Conservation (phyloP, 2,888 invertebrate species). For the Koerneria pararmatus region DNA sequence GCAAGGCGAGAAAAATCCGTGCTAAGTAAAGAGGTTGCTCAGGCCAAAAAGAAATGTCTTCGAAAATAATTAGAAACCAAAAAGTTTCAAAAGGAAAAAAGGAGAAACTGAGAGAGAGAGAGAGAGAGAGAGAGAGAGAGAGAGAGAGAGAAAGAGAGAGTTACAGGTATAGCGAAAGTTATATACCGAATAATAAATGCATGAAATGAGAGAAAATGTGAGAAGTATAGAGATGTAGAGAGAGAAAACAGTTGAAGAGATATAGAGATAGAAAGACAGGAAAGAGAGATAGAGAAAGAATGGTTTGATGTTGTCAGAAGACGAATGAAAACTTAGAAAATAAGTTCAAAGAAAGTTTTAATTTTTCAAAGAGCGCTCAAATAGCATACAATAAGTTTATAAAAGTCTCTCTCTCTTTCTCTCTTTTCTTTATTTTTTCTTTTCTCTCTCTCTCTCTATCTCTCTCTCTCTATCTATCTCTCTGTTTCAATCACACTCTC, state of each 20-base stretch:
- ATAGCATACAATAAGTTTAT: background rate
- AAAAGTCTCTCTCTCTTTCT: too few species aligned
- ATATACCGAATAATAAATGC: background rate
- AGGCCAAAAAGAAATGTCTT: too few species aligned
- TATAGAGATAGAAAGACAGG: background rate
- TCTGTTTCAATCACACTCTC: background rate
- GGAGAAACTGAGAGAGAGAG: too few species aligned
- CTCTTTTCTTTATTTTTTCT: background rate
- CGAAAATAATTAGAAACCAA: too few species aligned
- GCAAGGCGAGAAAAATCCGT: too few species aligned
- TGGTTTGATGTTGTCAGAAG: background rate
- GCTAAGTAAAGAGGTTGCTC: too few species aligned
- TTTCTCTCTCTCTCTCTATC: background rate
- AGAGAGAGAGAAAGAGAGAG: too few species aligned
- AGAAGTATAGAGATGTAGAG: background rate
- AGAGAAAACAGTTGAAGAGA: background rate
- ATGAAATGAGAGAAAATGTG: background rate
- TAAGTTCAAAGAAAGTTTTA: background rate
- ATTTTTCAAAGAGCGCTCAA: background rate
- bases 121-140: too few species aligned
- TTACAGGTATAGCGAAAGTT: too few species aligned
- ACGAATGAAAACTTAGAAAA: background rate
- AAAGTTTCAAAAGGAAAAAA: too few species aligned
- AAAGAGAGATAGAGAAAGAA: background rate
- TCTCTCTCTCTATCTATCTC: background rate